Percentiles rank a stretch among this genome's conserved stretches.
Conservation (phyloP, 2,113 vertebrate genomes). For the Mandrillus leucophaeus region DNA sequence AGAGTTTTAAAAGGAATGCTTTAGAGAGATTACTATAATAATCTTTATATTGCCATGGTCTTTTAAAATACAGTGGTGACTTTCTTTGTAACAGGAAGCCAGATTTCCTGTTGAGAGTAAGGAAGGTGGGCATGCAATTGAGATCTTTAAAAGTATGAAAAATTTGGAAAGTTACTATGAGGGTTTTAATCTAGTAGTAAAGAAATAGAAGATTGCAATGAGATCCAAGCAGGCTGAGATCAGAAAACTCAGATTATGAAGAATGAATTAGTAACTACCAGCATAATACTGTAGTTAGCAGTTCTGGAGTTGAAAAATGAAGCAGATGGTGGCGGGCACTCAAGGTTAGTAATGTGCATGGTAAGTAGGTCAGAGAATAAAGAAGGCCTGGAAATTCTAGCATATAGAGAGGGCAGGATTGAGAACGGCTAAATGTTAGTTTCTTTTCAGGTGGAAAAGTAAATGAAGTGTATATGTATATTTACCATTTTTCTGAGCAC, state of each 20-base stretch:
- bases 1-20: background rate
- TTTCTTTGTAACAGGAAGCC: background rate
- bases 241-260: background rate
- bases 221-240: background rate
- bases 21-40: background rate
- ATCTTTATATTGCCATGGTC: background rate
- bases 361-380: background rate
- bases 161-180: background rate
- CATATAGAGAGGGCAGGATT: background rate
- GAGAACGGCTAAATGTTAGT: background rate
- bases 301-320: background rate
- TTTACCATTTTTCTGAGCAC: background rate
- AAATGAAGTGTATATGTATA: background rate
- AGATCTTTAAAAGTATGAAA: background rate
- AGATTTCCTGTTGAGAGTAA: background rate
- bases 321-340: background rate
- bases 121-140: background rate
- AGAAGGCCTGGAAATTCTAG: background rate
- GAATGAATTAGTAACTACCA: background rate
- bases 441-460: background rate
- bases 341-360: background rate
- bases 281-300: background rate
- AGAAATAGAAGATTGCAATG: background rate
- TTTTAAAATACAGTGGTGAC: background rate
- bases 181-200: background rate